Evolutionary conservation across 2,113 vertebrate species (phyloP).

Genomic region (Catharus minimus): DNA sequence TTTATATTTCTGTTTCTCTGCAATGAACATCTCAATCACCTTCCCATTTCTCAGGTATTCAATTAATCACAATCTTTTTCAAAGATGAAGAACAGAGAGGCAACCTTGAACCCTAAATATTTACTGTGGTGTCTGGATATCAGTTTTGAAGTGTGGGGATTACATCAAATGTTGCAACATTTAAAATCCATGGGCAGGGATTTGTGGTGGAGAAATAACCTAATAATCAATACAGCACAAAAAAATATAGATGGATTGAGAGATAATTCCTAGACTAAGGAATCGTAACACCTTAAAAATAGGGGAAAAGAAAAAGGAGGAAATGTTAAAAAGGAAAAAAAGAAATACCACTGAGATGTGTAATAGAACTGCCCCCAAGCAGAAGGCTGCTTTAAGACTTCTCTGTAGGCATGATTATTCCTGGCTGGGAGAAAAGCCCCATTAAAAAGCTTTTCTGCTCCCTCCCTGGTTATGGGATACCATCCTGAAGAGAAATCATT

Average conservation of each 20-base stretch:
- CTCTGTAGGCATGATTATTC: neutral
- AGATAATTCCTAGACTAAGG: neutral
- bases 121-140: neutral
- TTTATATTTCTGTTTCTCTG: neutral
- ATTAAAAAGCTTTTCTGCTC: constrained; percentile 12
- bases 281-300: neutral
- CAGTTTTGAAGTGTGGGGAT: neutral
- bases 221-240: neutral
- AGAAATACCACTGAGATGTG: neutral
- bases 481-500: constrained; percentile 15
- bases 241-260: neutral
- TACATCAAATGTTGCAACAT: neutral
- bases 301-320: neutral
- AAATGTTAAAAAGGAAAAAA: neutral
- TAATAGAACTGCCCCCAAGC: neutral
- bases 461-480: neutral
- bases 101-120: neutral
- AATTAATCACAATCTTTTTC: neutral
- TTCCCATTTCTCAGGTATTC: neutral
- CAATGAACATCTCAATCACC: neutral
- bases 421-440: neutral
- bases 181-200: neutral
- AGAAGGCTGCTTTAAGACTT: neutral
- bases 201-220: neutral
- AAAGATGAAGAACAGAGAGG: neutral